Percentiles rank a stretch among this genome's conserved stretches.
These are phyloP conservation scores for Amphiprion percula DNA, from an alignment of 2,113 vertebrate genomes.

Conservation along the genomic window DNA sequence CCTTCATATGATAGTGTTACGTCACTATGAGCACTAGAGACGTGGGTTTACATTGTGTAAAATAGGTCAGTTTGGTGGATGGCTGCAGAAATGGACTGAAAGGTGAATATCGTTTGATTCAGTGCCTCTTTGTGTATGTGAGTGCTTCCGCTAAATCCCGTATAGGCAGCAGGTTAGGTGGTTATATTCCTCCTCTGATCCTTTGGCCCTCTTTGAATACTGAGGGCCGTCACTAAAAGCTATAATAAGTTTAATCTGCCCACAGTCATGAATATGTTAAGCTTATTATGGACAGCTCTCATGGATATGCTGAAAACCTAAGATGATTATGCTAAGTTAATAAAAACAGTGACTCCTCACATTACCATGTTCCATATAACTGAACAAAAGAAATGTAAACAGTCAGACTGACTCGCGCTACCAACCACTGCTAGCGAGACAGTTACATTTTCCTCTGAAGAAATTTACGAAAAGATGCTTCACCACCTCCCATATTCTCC, in stretches of 20 bases:
- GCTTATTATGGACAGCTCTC: slow-evolving; percentile 63
- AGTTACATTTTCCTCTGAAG: not conserved
- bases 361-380: slow-evolving; percentile 8
- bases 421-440: not conserved
- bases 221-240: slow-evolving; percentile 30
- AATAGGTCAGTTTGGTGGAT: slow-evolving; percentile 55
- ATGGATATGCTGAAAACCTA: slow-evolving; percentile 48
- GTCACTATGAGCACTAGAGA: slow-evolving; percentile 44
- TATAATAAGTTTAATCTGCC: slow-evolving; percentile 48
- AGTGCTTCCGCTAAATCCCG: slow-evolving; percentile 10
- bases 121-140: slow-evolving; percentile 2
- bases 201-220: slow-evolving; percentile 22
- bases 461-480: not conserved
- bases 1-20: slow-evolving; percentile 67
- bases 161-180: not conserved
- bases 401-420: not conserved
- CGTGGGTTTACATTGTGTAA: slow-evolving; percentile 50
- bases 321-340: slow-evolving; percentile 59
- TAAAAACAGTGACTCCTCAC: slow-evolving; percentile 36
- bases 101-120: slow-evolving; percentile 27
- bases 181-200: slow-evolving; percentile 40
- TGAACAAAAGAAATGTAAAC: slow-evolving; percentile 19
- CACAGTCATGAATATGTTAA: slow-evolving; percentile 73
- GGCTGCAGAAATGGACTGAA: slow-evolving; percentile 22
- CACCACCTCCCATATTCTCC: not conserved